Base-by-base conservation (phyloP, 2,888 invertebrate species). In the Ophion ventricosus region DNA sequence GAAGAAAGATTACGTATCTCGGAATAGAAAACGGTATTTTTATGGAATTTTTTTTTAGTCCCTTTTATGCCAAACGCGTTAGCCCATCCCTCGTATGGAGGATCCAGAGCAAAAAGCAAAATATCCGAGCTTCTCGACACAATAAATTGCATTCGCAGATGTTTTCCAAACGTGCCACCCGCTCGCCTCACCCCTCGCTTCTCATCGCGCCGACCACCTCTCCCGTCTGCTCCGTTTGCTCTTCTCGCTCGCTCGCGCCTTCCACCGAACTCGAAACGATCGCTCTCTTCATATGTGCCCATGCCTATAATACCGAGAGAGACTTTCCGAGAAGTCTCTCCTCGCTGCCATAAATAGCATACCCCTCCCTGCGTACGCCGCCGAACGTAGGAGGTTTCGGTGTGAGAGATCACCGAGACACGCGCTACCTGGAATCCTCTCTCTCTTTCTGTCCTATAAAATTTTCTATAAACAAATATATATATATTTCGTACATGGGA, bases 351-450 rank as follows among this genome's bases (percentile, higher is more conserved):
- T 84, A 84, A 84, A 84, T 84, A 84, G 84, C 75, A 64, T 64
- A 29, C 64, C 69, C 56, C 73, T 56, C 25, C 63, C 64, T 63
- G 25, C 57, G 17, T 25, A 26, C 54, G 29, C 17, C 23, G 14
- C 59, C 57, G 70, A 77, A 84, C 83, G 86, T 86, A 81, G 80
- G 79, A 80, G 69, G 82, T 82, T 87, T 85, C 85, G 82, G 80
- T 76, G 80, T 77, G 84, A 80, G 85, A 86, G 86, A 85, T 84
- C 86, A 83, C 72, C 86, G 83, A 76, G 86, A 78, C 80, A 73
- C 78, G 77, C 82, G 64, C 79, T 87, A 87, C 87, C 87, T 87
- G 87, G 87, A 87, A 87, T 87, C 75, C 70, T 57, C 67, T 70
- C 72, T 23, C 35, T 35, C 35, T 29, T 14, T 43, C 64, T 73